A percentile compares a stretch with the other conserved stretches of the same genome.
These are phyloP conservation scores for Calyptomena viridis DNA, from an alignment of 2,113 vertebrate genomes.

Conservation along the genomic window DNA sequence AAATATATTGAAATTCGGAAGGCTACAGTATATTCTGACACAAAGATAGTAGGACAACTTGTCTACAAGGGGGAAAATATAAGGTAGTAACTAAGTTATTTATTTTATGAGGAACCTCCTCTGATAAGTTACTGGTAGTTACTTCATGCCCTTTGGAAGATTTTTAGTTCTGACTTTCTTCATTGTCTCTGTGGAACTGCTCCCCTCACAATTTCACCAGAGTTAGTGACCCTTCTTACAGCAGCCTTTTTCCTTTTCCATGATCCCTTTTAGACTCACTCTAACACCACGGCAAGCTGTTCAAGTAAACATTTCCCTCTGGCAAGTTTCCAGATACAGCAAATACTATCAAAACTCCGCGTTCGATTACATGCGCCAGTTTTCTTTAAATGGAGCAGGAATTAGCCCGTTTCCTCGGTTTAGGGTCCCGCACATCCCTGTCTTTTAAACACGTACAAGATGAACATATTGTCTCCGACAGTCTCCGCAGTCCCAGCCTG, in stretches of 20 bases:
- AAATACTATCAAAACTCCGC: conserved; percentile 27
- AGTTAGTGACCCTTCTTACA: conserved; percentile 11
- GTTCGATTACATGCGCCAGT: neutral
- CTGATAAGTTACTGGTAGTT: neutral
- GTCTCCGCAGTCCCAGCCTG: conserved; percentile 91
- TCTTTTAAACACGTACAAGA: conserved; percentile 83
- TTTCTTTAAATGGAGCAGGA: conserved; percentile 89
- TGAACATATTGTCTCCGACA: conserved; percentile 92
- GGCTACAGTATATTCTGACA: conserved; percentile 58
- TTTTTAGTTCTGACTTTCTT: conserved; percentile 21
- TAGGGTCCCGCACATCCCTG: conserved; percentile 84
- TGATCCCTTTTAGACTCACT: conserved; percentile 11
- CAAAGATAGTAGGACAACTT: conserved; percentile 58
- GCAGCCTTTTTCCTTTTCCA: conserved; percentile 18
- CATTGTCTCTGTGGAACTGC: neutral
- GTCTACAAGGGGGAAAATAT: conserved; percentile 9
- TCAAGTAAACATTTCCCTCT: conserved; percentile 62
- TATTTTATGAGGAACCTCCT: conserved; percentile 4
- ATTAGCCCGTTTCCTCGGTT: conserved; percentile 91
- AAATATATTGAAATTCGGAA: conserved; percentile 50
- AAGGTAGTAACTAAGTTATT: conserved; percentile 28
- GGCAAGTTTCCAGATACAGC: conserved; percentile 56
- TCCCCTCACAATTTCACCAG: neutral
- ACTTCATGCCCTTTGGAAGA: conserved; percentile 47
- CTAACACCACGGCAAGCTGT: conserved; percentile 37